Evolutionary conservation across 2,113 vertebrate genomes (phyloP).

Genomic region (Maccullochella peelii): DNA sequence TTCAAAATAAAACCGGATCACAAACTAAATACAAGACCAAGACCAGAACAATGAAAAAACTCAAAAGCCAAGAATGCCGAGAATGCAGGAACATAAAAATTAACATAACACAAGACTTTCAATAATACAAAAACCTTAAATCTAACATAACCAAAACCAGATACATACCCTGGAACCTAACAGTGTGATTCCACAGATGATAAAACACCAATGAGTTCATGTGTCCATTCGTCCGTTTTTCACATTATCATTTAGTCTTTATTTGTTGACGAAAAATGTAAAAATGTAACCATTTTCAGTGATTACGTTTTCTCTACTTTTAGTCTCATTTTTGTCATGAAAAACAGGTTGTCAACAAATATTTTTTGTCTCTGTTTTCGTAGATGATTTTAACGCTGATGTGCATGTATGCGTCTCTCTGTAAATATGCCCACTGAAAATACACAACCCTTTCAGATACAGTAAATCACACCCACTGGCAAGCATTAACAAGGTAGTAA

Average conservation of each 20-base stretch:
- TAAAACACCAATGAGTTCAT: neutral
- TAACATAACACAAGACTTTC: too few relatives aligned
- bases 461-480: neutral
- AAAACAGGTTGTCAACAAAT: neutral
- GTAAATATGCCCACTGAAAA: constrained; percentile 10
- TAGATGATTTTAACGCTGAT: neutral
- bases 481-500: neutral
- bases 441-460: neutral
- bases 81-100: too few relatives aligned
- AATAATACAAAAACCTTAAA: too few relatives aligned
- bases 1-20: too few relatives aligned
- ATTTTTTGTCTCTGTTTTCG: neutral
- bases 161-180: too few relatives aligned
- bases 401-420: neutral
- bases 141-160: too few relatives aligned
- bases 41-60: too few relatives aligned
- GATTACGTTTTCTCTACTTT: neutral
- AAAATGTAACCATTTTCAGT: too few relatives aligned
- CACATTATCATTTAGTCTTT: neutral
- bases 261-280: neutral
- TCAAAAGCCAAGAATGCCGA: too few relatives aligned
- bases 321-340: neutral
- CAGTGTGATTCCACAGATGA: too few relatives aligned
- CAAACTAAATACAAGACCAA: too few relatives aligned
- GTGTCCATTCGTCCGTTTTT: neutral